Conservation (phyloP, 2,888 invertebrate species). For the Clunio marinus region DNA sequence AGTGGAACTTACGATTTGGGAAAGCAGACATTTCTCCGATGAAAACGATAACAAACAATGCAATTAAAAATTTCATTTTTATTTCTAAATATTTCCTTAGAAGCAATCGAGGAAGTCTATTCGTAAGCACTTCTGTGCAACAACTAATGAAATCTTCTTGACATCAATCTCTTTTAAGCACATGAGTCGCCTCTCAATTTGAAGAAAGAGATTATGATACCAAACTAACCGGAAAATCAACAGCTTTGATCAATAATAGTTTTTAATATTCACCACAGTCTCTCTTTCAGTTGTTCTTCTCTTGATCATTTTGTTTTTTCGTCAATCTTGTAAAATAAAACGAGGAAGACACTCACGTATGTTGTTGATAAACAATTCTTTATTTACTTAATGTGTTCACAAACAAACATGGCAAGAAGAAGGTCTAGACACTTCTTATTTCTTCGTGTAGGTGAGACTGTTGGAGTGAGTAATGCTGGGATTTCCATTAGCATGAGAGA, state of each 20-base stretch:
- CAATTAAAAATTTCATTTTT: slow-evolving; percentile 6
- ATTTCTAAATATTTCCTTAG: neutral
- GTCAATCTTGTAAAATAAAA: too few species aligned
- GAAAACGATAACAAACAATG: neutral
- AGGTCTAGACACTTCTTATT: neutral
- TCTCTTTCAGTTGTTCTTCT: neutral
- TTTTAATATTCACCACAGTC: neutral
- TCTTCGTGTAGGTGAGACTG: neutral
- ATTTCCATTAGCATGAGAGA: slow-evolving; percentile 20
- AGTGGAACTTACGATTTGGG: too few species aligned
- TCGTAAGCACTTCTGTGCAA: neutral
- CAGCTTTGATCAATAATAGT: neutral
- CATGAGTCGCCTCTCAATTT: neutral
- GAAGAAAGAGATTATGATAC: neutral
- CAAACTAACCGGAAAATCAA: slow-evolving; percentile 14
- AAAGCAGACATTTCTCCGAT: neutral
- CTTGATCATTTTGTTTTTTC: too few species aligned
- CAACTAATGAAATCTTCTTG: neutral
- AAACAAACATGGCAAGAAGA: neutral
- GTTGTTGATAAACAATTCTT: too few species aligned
- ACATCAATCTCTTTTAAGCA: neutral
- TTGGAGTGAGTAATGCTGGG: neutral
- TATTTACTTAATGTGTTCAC: too few species aligned
- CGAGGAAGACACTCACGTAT: too few species aligned
- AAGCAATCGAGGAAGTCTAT: neutral